Percentiles rank a stretch among this genome's conserved stretches.
These are phyloP conservation scores for Sphinx pinastri DNA, from an alignment of 2,888 invertebrate species.

Conservation along the genomic window DNA sequence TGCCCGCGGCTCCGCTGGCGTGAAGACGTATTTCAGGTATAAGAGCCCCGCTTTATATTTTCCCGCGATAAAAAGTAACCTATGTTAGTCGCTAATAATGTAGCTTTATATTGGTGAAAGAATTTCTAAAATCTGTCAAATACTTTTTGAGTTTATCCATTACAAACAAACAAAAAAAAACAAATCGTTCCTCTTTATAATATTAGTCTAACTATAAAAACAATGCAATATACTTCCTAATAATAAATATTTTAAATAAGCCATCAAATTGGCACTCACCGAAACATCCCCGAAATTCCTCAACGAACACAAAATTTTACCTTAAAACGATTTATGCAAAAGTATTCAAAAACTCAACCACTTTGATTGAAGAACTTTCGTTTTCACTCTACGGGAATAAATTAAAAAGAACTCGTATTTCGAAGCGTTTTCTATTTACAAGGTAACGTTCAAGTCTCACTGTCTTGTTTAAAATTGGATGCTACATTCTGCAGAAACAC, in stretches of 20 bases:
- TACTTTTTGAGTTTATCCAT: too few relatives aligned
- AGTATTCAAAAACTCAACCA: conserved; percentile 14
- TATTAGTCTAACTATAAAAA: neutral
- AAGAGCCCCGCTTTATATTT: too few relatives aligned
- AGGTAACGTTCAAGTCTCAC: neutral
- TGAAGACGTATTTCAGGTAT: too few relatives aligned
- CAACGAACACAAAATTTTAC: conserved; percentile 2
- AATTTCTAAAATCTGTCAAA: too few relatives aligned
- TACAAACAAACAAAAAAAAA: too few relatives aligned
- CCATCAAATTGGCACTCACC: neutral
- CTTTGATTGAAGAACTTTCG: conserved; percentile 8
- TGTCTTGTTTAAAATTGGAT: neutral
- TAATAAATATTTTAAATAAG: neutral
- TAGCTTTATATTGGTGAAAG: too few relatives aligned
- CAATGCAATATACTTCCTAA: neutral
- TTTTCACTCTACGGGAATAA: neutral
- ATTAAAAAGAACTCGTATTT: neutral
- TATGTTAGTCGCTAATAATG: too few relatives aligned
- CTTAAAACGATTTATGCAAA: neutral
- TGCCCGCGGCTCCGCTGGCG: too few relatives aligned
- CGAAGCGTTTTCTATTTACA: neutral
- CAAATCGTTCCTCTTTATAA: too few relatives aligned
- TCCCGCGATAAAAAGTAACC: too few relatives aligned
- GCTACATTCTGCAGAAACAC: neutral
- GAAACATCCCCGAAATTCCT: neutral